These are phyloP conservation scores for Diplazon laetatorius DNA, from an alignment of 2,888 invertebrate species.

Conservation along the genomic window DNA sequence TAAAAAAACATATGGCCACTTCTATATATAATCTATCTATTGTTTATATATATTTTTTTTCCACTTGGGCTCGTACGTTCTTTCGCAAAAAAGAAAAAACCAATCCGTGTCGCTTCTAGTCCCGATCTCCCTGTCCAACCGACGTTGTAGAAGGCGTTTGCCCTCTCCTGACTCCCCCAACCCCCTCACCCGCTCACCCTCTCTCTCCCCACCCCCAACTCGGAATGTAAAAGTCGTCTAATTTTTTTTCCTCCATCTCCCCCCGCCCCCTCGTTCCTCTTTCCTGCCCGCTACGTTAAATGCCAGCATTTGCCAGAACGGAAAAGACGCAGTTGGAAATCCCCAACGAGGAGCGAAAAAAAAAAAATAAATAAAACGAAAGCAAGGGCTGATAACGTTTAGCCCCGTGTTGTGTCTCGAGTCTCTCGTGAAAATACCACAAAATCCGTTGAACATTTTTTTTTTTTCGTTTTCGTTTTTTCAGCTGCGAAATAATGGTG, in stretches of 20 bases:
- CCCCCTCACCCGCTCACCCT: slow-evolving; percentile 26
- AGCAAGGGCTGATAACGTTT: slow-evolving; percentile 31
- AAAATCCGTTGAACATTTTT: slow-evolving; percentile 3
- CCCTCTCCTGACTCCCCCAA: slow-evolving; percentile 46
- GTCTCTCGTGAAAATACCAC: slow-evolving; percentile 18
- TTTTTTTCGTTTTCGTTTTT: slow-evolving; percentile 9
- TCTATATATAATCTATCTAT: too few species aligned
- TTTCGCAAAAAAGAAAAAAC: too few species aligned
- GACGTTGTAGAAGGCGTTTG: neutral
- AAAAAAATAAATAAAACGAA: neutral
- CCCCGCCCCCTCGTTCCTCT: slow-evolving; percentile 7
- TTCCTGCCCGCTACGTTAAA: slow-evolving; percentile 29
- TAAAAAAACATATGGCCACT: too few species aligned
- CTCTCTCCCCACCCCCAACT: slow-evolving; percentile 24
- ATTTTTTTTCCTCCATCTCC: slow-evolving; percentile 39
- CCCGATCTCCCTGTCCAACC: too few species aligned
- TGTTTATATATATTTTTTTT: too few species aligned
- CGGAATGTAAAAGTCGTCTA: slow-evolving; percentile 35
- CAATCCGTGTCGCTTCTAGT: too few species aligned
- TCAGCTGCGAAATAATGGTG: neutral
- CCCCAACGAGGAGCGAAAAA: neutral
- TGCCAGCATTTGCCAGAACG: slow-evolving; percentile 29
- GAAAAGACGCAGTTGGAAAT: slow-evolving; percentile 11
- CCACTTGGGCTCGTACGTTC: too few species aligned
- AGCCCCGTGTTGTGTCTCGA: slow-evolving; percentile 23